A percentile compares a stretch with the other conserved stretches of the same genome.
These are phyloP conservation scores for Sebastes schlegelii DNA, from an alignment of 2,113 vertebrate species.

Conservation along the genomic window DNA sequence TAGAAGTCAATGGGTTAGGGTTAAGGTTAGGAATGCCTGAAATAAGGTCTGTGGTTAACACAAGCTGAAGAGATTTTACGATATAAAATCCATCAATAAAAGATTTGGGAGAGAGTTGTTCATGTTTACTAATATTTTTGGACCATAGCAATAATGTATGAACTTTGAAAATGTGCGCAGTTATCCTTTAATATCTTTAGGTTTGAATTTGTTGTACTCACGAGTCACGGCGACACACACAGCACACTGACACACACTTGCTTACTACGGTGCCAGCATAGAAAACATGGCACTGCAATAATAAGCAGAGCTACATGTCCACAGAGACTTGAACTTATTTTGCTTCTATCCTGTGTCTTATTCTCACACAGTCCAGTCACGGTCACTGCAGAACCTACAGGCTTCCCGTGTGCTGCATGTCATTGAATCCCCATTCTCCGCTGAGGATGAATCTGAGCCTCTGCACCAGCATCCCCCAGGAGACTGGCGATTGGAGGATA, in stretches of 20 bases:
- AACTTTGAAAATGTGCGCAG: too few relatives aligned
- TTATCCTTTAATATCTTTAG: slow-evolving; percentile 2
- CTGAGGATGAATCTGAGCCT: slow-evolving; percentile 61
- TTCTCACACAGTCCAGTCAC: slow-evolving; percentile 89
- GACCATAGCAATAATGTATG: too few relatives aligned
- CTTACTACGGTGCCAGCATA: background rate
- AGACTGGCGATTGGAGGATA: slow-evolving; percentile 62
- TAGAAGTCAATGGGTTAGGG: too few relatives aligned
- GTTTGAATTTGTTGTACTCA: background rate
- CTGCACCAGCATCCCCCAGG: slow-evolving; percentile 53
- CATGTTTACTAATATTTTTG: too few relatives aligned
- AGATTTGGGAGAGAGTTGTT: too few relatives aligned
- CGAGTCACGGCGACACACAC: background rate
- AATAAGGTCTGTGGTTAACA: too few relatives aligned
- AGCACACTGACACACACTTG: background rate
- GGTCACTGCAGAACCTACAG: slow-evolving; percentile 90
- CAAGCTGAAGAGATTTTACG: too few relatives aligned
- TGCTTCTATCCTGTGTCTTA: slow-evolving; percentile 1
- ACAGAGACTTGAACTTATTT: slow-evolving; percentile 14
- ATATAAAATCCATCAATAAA: too few relatives aligned
- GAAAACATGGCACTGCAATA: background rate
- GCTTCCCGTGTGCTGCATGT: slow-evolving; percentile 85
- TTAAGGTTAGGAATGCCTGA: too few relatives aligned
- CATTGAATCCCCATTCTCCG: slow-evolving; percentile 51
- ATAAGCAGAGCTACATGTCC: slow-evolving; percentile 7